Evolutionary conservation across 2,113 vertebrate genomes (phyloP).

Genomic region (Xiphias gladius): DNA sequence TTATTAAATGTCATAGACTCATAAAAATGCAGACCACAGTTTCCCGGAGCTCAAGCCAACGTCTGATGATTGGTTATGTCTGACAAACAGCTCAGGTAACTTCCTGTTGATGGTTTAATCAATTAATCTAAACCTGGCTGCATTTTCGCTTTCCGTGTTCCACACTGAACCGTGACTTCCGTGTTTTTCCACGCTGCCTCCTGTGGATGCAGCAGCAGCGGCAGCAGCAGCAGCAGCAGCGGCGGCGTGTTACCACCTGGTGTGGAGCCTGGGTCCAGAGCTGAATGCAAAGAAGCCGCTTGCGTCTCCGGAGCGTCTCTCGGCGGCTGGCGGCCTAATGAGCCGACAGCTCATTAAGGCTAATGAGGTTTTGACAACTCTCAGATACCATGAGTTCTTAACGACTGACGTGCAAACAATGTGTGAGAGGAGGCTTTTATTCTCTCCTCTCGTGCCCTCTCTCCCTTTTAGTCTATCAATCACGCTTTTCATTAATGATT

Average conservation of each 20-base stretch:
- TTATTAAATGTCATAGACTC: no score
- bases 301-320: constrained; percentile 13
- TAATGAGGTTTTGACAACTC: constrained; percentile 42
- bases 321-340: constrained; percentile 36
- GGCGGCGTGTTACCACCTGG: constrained; percentile 49
- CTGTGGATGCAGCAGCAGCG: constrained; percentile 25
- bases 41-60: no score
- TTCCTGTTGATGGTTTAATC: no score
- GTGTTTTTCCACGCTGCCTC: not conserved
- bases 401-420: not conserved
- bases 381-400: not conserved
- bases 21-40: no score
- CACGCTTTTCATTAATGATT: no score
- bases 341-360: constrained; percentile 44
- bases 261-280: not conserved
- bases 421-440: not conserved
- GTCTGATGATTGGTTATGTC: no score
- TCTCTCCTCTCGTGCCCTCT: not conserved
- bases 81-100: no score
- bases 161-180: not conserved
- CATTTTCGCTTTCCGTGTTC: no score
- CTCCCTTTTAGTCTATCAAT: not conserved
- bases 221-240: no score
- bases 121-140: no score
- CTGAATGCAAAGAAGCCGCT: constrained; percentile 31